Base-by-base conservation (phyloP, 2,888 invertebrate genomes). In the Nebria salina region DNA sequence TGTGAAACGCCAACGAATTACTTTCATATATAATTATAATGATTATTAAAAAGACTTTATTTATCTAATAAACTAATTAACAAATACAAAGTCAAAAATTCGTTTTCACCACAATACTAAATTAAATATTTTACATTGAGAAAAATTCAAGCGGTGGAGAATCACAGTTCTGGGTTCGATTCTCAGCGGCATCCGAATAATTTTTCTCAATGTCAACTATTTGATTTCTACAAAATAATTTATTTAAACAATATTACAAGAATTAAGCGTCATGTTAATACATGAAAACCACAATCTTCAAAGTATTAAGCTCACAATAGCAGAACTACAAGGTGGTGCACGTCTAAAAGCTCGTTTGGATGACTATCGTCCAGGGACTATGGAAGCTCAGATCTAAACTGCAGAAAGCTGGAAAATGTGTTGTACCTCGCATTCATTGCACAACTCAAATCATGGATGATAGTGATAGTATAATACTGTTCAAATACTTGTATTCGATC, bases 361-460 rank as follows among this genome's bases (percentile, higher is more conserved):
- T 70, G 70, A 70, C 70, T 70, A 15, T 25, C 25, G 70, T 1
- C 70, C 13, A 26, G 70, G 70, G 70, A 70, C 5, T 70, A 70
- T 70, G 15, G n/a, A 25, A 5, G 26, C 34, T 1, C 20, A 70
- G 26, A 25, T 70, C 70, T 26, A 15, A 26, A 70, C 34, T 70
- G 25, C 11, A 5, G 26, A 70, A 26, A 8, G 15, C 70, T 11
- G 8, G 70, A 9, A 70, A 54, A 34, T 8, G 54, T 7, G 7
- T 54, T 54, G 54, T 54, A 54, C 7, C 8, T 54, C 54, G 54
- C 54, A 54, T 54, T 54, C 54, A 54, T 8, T 13, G 70, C 25
- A 66, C 66, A 66, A 25, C 70, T 70, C 25, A 70, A 70, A 70
- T 70, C 70, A 13, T 5, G 26, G 25, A 25, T 70, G 70, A 70